A percentile compares a stretch with the other conserved stretches of the same genome.
Evolutionary conservation across 2,888 invertebrate species (phyloP).

Genomic region (Lochmaea capreae): DNA sequence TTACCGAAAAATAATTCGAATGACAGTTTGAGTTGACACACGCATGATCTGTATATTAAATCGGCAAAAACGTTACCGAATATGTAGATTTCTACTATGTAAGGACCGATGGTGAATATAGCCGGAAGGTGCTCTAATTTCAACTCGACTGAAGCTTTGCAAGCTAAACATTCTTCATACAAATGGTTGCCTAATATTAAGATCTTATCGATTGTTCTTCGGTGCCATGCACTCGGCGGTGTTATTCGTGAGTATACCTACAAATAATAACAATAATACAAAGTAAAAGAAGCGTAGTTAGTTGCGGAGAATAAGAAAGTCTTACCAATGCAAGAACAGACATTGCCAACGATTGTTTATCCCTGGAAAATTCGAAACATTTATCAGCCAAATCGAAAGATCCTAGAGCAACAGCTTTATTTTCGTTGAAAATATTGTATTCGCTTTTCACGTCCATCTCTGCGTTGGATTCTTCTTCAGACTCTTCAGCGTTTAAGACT

Average conservation of each 20-base stretch:
- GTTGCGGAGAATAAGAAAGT: background rate
- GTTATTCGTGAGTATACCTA: conserved; percentile 74
- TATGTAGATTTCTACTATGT: conserved; percentile 70
- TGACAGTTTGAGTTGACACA: conserved; percentile 67
- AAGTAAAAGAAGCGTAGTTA: background rate
- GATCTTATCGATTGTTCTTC: conserved; percentile 71
- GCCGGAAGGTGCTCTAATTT: conserved; percentile 70
- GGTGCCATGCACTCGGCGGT: conserved; percentile 72
- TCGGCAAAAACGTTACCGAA: conserved; percentile 69
- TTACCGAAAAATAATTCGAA: conserved; percentile 69
- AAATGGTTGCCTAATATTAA: conserved; percentile 71
- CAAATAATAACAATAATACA: conserved; percentile 14
- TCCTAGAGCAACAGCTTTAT: conserved; percentile 70
- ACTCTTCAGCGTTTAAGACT: conserved; percentile 66
- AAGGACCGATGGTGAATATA: conserved; percentile 70
- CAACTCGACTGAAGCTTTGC: conserved; percentile 67
- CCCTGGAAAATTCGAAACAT: conserved; percentile 71
- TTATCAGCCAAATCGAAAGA: conserved; percentile 71
- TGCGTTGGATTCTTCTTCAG: conserved; percentile 66
- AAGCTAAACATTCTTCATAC: conserved; percentile 68
- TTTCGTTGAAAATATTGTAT: conserved; percentile 69
- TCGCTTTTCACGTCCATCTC: conserved; percentile 69
- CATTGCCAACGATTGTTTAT: conserved; percentile 72
- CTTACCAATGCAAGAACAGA: conserved; percentile 69
- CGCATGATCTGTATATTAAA: conserved; percentile 66